Base-by-base conservation (phyloP, 2,888 invertebrate genomes). In the Idaea biselata region DNA sequence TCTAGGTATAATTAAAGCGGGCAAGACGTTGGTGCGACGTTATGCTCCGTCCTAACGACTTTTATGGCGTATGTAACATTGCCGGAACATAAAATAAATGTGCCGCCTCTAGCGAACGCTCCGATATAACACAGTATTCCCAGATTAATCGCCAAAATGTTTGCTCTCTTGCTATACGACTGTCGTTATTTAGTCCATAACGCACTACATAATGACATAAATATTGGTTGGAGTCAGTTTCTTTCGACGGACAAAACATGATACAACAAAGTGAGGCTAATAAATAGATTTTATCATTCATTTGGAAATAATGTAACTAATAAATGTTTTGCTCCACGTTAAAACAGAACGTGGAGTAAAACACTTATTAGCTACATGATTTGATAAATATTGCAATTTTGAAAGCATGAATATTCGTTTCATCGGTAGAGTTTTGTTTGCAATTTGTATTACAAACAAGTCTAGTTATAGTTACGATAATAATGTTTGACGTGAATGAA, bases 21-120 rank as follows among this genome's bases (percentile, higher is more conserved):
- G 83, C 88, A 89, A 90, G 91, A 90, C 87, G 90, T 81, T 84
- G 91, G 85, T 90, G 89, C 90, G 91, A 91, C 91, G 89, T 89
- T 87, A 90, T 86, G 90, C 87, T 44, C 81, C 85, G 88, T 86
- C 90, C 88, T 91, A 91, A 91, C 92, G 91, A 88, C 91, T 91
- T 92, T 92, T 91, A 91, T 91, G 85, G 91, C 89, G 89, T 89
- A 91, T 91, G 91, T 91, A 88, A 91, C 92, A 91, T 91, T 91
- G 89, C 89, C 87, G 88, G 88, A 82, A 88, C 91, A 89, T 91
- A 89, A 91, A 91, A 91, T 90, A 89, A 91, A 91, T 91, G 91
- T 91, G 91, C 88, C 87, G 88, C 87, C 86, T 86, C 86, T 79
- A 88, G 84, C 80, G 75, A 68, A 67, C 83, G 80, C 82, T 70